Evolutionary conservation across 2,113 vertebrate species (phyloP).

Genomic region (Pampusana beccarii): DNA sequence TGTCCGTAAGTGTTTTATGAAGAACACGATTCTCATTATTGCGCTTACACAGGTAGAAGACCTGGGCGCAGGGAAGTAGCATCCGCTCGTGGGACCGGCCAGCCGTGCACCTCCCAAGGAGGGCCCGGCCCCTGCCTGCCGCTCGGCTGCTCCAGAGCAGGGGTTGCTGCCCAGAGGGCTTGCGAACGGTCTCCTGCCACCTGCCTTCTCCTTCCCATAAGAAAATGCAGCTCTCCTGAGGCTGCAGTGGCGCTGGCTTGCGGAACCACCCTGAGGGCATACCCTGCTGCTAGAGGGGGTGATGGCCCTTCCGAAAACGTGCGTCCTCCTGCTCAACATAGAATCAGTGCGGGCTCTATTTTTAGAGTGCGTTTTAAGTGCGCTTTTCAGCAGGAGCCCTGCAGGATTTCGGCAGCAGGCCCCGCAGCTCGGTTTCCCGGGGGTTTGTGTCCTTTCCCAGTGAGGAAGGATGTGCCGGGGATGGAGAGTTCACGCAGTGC

Average conservation of each 20-base stretch:
- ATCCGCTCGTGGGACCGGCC: not conserved
- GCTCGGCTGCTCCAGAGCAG: not conserved
- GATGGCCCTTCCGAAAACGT: not conserved
- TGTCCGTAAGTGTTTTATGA: not conserved
- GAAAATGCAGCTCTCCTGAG: accelerated
- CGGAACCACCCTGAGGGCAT: not conserved
- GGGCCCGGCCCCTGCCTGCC: not conserved
- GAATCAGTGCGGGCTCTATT: not conserved
- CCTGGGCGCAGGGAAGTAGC: accelerated
- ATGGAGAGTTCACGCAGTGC: not conserved
- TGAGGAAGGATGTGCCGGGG: not conserved
- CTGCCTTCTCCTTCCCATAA: not conserved
- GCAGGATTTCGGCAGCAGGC: not conserved
- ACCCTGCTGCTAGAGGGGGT: not conserved
- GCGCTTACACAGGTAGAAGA: not conserved
- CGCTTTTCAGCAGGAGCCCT: not conserved
- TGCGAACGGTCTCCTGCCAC: not conserved
- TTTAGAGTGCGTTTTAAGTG: not conserved
- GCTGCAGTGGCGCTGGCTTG: not conserved
- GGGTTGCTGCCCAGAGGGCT: not conserved
- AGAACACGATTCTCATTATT: not conserved
- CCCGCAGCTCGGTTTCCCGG: not conserved
- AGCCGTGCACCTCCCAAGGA: accelerated
- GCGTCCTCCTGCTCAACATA: not conserved
- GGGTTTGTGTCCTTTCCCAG: not conserved